Evolutionary conservation across 1,140 invertebrate species (phyloP), one percentile per base, ranked within the genome.

Genomic region (Pomacea maculata): DNA sequence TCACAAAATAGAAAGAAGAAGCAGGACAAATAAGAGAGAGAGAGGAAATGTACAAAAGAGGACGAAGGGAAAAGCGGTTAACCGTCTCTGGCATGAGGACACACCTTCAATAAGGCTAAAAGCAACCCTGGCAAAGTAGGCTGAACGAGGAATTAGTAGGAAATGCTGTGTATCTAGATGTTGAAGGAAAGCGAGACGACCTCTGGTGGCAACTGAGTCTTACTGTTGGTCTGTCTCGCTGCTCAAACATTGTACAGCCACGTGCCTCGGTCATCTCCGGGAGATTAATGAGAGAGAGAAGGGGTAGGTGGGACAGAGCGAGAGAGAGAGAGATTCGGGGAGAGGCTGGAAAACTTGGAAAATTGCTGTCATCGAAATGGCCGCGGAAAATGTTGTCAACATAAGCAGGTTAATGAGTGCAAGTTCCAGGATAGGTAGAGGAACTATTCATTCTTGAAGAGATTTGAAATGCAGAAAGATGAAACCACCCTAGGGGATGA

Each of bases 201-300:
- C 3, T 25, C 25, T 45, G 34, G 34, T 45, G 34, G 34, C 2
- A 45, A 1, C 54, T 75, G 17, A 54, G 45, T 57, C 74, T 75
- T 57, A 21, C 74, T 75, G 45, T 75, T 55, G 19, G 45, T 75
- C 74, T 75, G 17, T 75, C 54, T 29, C 74, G 45, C n/a, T 64
- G 54, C 19, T 78, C 65, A n/a, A 29, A 65, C 76, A 54, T 55
- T 75, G 45, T 75, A 34, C 29, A 19, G 52, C 74, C 57, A 34
- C 4, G 45, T 54, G 5, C 4, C 54, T 57, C 54, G 5, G 2
- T 57, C 29, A 19, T 55, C 54, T 55, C 74, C 29, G 7, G 14
- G 15, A 15, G 12, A 21, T 29, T 75, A 17, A 17, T 34, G 34
- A 45, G 34, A 45, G 34, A 45, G 34, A 45, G 34, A 45, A 45